Evolutionary conservation across 1,140 invertebrate species (phyloP).

Genomic region (Lamellibrachia luymesi): DNA sequence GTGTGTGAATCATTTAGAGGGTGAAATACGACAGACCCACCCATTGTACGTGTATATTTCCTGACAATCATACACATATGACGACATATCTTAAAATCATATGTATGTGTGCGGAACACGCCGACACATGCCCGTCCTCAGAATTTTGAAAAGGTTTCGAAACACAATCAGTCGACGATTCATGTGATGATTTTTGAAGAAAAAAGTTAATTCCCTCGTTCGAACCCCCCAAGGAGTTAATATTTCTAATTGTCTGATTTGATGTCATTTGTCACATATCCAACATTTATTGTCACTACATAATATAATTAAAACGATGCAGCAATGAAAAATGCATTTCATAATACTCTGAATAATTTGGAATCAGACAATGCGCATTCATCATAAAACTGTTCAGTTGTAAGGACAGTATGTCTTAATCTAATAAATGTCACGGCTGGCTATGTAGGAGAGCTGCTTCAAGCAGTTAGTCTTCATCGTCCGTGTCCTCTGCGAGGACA

Average conservation of each 20-base stretch:
- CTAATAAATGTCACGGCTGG: neutral
- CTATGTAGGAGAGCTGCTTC: neutral
- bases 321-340: slow-evolving; percentile 30
- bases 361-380: too few relatives aligned
- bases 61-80: too few relatives aligned
- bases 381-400: neutral
- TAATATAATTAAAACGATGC: neutral
- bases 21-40: too few relatives aligned
- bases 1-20: too few relatives aligned
- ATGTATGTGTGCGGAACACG: too few relatives aligned
- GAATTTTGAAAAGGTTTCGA: too few relatives aligned
- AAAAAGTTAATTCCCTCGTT: neutral
- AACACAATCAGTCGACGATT: too few relatives aligned
- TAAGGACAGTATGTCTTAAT: neutral
- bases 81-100: too few relatives aligned
- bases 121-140: too few relatives aligned
- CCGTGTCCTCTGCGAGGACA: slow-evolving; percentile 35
- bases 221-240: neutral
- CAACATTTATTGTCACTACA: slow-evolving; percentile 36
- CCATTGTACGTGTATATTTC: too few relatives aligned
- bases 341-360: neutral
- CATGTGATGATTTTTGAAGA: neutral
- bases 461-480: neutral
- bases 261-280: neutral
- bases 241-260: too few relatives aligned